These are phyloP conservation scores for Sardinella longiceps DNA, from an alignment of 2,797 vertebrate genomes.

Conservation along the genomic window DNA sequence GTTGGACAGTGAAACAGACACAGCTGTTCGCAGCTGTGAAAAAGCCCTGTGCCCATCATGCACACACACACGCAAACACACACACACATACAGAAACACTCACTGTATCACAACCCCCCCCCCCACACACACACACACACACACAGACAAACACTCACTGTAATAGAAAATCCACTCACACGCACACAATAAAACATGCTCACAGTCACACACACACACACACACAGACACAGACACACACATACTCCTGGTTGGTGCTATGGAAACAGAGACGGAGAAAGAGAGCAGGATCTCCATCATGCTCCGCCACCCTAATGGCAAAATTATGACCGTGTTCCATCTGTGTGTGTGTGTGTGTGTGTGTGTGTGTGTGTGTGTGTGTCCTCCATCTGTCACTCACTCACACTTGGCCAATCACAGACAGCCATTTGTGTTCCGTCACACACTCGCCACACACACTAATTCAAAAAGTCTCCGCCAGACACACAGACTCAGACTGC, in stretches of 20 bases:
- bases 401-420: conserved; percentile 65
- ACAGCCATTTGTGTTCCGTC: conserved; percentile 22
- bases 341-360: no score
- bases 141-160: not conserved
- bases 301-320: conserved; percentile 61
- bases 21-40: not conserved
- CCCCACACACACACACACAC: conserved; percentile 15
- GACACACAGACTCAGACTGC: not conserved
- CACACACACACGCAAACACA: conserved; percentile 29
- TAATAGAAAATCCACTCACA: no score
- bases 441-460: not conserved
- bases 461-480: not conserved
- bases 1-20: not conserved
- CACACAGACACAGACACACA: not conserved
- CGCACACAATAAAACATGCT: no score
- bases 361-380: no score
- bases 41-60: not conserved
- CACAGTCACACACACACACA: not conserved
- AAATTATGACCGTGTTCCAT: conserved; percentile 68
- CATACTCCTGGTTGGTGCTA: not conserved
- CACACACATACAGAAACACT: not conserved
- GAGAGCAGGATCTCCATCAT: not conserved
- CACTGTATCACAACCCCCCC: no score
- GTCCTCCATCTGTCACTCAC: conserved; percentile 70
- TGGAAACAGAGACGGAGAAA: no score